A percentile compares a stretch with the other conserved stretches of the same genome.
phyloP scores from a whole-genome alignment of 2,888 invertebrate species.

The Hedya salicella region DNA sequence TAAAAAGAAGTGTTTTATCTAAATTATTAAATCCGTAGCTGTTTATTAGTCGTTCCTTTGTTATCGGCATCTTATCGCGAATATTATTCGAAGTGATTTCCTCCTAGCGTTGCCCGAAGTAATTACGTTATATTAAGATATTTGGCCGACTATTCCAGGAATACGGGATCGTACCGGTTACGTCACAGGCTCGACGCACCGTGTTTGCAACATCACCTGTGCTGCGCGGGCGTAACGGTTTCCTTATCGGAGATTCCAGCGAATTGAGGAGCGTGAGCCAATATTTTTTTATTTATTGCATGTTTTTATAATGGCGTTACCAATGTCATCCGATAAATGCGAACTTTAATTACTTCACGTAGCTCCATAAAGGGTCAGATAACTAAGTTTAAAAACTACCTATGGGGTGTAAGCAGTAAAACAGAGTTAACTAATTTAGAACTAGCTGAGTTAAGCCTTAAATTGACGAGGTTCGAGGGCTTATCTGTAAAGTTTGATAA shows the following conservation, averaged over 20 bases:
- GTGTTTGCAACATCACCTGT: no score
- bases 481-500: conserved; percentile 13
- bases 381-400: conserved; percentile 21
- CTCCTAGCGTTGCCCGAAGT: background rate
- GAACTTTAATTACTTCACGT: conserved; percentile 1
- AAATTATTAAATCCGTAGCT: background rate
- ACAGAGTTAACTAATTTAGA: conserved; percentile 1
- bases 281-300: conserved; percentile 2
- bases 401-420: background rate
- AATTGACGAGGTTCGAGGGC: conserved; percentile 4
- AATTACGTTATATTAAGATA: background rate
- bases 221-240: no score
- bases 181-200: no score
- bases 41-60: background rate
- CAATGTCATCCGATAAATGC: no score
- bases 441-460: no score
- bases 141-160: conserved; percentile 13
- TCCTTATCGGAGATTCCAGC: no score
- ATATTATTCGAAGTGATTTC: no score
- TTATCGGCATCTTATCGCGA: background rate
- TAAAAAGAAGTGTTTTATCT: no score
- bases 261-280: conserved; percentile 10
- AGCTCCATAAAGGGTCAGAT: conserved; percentile 25
- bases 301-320: no score
- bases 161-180: no score